Evolutionary conservation across 1,140 invertebrate species (phyloP), one percentile per base, ranked within the genome.

Genomic region (Drosophila ironensis): DNA sequence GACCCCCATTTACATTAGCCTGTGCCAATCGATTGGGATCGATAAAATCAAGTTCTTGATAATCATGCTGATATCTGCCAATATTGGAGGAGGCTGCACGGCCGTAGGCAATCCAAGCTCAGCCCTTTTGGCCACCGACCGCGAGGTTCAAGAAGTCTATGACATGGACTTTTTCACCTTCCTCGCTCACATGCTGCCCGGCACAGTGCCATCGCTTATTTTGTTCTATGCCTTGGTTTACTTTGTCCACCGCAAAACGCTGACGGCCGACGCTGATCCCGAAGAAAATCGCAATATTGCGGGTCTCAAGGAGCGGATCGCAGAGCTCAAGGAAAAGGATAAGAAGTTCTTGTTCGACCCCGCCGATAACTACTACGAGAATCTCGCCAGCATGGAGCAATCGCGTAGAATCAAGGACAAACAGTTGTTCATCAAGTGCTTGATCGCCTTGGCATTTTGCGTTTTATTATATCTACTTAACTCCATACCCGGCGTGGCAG

Each of bases 11-110:
- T 96, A 95, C 0, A 97, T 97, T 14, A 92, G 96, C 56, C 89
- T 98, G 6, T 97, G 96, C 88, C 96, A 97, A 90, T 95, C 96
- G 6, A 94, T 96, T 92, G 93, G 95, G 56, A 73, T 98, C 17
- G n/a, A n/a, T n/a, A n/a, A n/a, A n/a, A n/a, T n/a, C 95, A 97
- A 78, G 96, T 96, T 96, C 4, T 82, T 96, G 16, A 95, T 95
- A 73, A 91, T 92, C 0, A 93, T 95, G 91, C 93, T 96, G 0
- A 91, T 97, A 40, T 97, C 94, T 84, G 96, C 95, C 6, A 97
- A 97, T 72, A 94, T 97, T 42, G 96, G 96, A 0, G 96, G 96
- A 0, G 94, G 95, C 0, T 91, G 95, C 3, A 97, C 96, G 0
- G 95, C 96, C 0, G 93, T 97, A 6, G 96, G 96, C 0, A 96